Percentiles rank a stretch among this genome's conserved stretches.
These are phyloP conservation scores for Cladopsammia gracilis DNA, from an alignment of 64 coral and sea anemone genomes.

Conservation along the genomic window DNA sequence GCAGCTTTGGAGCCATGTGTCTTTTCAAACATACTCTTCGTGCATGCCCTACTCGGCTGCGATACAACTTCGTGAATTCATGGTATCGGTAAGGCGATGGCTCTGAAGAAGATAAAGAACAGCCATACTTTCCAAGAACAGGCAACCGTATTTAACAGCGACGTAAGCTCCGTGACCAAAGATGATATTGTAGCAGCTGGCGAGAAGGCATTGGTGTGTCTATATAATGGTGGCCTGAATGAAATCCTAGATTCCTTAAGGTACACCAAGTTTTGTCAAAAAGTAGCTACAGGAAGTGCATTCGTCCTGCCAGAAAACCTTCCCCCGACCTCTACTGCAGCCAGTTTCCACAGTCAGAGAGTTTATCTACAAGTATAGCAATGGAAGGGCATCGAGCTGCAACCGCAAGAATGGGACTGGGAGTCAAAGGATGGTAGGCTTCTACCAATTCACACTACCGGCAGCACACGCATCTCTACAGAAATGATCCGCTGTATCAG, in stretches of 20 bases:
- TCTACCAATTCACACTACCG: too few relatives aligned
- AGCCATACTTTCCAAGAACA: constrained; percentile 27
- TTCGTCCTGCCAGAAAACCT: constrained; percentile 19
- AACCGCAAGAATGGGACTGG: constrained; percentile 11
- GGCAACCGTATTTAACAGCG: constrained; percentile 19
- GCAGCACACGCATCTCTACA: too few relatives aligned
- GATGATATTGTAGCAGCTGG: constrained; percentile 17
- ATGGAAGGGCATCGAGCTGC: background rate
- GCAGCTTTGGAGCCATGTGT: background rate
- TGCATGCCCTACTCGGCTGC: background rate
- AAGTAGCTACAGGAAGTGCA: constrained; percentile 15
- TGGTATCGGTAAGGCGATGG: constrained; percentile 35
- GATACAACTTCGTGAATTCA: constrained; percentile 32
- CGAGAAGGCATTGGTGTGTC: constrained; percentile 21
- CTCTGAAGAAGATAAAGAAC: constrained; percentile 24
- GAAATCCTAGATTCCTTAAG: constrained; percentile 46
- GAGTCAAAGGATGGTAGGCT: too few relatives aligned
- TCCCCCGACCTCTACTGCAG: constrained; percentile 25
- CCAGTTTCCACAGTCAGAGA: constrained; percentile 37
- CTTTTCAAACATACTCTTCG: background rate
- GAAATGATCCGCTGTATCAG: too few relatives aligned
- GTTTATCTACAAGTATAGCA: constrained; percentile 25
- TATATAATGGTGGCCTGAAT: background rate
- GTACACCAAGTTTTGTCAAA: constrained; percentile 51
- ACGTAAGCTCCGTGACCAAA: background rate